phyloP scores from a whole-genome alignment of 2,113 vertebrate species.

The Chaetura pelagica region DNA sequence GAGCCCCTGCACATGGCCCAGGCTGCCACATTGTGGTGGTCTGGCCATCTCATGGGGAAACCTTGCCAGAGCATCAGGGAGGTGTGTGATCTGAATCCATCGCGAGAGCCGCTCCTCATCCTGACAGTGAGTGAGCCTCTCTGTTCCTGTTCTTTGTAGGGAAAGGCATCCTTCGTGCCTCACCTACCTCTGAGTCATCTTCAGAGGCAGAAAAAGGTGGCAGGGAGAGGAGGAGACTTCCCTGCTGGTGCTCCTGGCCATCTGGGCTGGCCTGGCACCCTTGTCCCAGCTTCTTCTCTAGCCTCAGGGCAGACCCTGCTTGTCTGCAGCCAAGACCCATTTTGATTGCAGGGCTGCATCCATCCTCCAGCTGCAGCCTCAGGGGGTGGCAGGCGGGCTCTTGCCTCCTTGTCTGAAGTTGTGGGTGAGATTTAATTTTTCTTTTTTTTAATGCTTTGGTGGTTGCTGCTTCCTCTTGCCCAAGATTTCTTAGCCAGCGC shows the following conservation, averaged over 20 bases:
- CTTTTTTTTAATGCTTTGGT: background rate
- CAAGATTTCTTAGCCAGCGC: constrained; percentile 33
- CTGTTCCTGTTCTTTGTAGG: rapidly evolving
- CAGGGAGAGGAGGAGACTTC: background rate
- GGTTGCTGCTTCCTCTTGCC: constrained; percentile 67
- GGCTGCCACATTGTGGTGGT: background rate
- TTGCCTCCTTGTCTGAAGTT: background rate
- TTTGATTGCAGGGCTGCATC: background rate
- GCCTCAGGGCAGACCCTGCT: background rate
- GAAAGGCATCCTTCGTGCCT: background rate
- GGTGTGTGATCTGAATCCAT: background rate
- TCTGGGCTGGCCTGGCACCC: background rate
- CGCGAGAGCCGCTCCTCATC: rapidly evolving
- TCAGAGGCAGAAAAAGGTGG: background rate
- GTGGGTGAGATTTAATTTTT: background rate
- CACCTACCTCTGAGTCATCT: background rate
- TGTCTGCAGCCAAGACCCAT: rapidly evolving
- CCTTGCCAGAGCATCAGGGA: background rate
- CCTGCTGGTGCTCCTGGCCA: rapidly evolving
- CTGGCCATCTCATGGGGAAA: background rate
- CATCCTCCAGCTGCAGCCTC: background rate
- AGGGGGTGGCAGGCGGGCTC: background rate
- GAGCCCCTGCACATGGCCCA: no score
- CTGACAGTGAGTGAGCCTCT: background rate
- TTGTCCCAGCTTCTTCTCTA: background rate